Percentiles rank a stretch among this genome's conserved stretches.
These are phyloP conservation scores for Oncorhynchus clarkii DNA, from an alignment of 2,113 vertebrate genomes.

Conservation along the genomic window DNA sequence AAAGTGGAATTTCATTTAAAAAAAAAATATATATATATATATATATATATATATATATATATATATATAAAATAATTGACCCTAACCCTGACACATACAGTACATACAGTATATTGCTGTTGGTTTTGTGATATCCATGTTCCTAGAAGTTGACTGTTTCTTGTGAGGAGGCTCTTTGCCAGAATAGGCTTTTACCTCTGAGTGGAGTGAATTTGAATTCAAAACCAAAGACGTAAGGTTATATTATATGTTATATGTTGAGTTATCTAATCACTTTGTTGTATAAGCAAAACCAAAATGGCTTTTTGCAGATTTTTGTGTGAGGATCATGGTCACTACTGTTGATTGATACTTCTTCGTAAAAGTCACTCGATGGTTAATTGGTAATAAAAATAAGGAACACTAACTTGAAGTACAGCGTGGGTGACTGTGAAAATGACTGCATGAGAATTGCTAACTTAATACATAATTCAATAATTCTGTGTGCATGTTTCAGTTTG, in stretches of 20 bases:
- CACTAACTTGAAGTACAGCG: slow-evolving; percentile 27
- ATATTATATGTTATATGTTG: background rate
- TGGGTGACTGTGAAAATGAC: slow-evolving; percentile 47
- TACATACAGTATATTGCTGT: slow-evolving; percentile 66
- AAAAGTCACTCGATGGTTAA: background rate
- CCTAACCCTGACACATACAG: slow-evolving; percentile 1
- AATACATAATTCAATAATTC: slow-evolving; percentile 41
- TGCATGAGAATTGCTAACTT: slow-evolving; percentile 14
- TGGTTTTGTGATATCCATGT: slow-evolving; percentile 62
- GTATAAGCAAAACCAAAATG: background rate
- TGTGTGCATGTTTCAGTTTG: slow-evolving; percentile 21
- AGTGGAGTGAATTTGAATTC: too few relatives aligned
- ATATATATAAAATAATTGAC: too few relatives aligned
- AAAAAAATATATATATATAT: too few relatives aligned
- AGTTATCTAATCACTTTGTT: background rate
- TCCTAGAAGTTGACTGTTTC: slow-evolving; percentile 19
- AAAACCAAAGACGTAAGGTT: background rate
- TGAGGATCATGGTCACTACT: background rate
- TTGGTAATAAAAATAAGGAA: background rate
- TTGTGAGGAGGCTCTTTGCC: too few relatives aligned
- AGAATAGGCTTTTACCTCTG: too few relatives aligned
- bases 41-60: too few relatives aligned
- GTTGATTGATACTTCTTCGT: background rate
- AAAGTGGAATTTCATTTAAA: too few relatives aligned
- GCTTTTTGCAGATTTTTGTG: background rate